A percentile compares a stretch with the other conserved stretches of the same genome.
Conservation (phyloP, 53 echinoderm and acorn worm genomes). For the Hippasteria phrygiana region DNA sequence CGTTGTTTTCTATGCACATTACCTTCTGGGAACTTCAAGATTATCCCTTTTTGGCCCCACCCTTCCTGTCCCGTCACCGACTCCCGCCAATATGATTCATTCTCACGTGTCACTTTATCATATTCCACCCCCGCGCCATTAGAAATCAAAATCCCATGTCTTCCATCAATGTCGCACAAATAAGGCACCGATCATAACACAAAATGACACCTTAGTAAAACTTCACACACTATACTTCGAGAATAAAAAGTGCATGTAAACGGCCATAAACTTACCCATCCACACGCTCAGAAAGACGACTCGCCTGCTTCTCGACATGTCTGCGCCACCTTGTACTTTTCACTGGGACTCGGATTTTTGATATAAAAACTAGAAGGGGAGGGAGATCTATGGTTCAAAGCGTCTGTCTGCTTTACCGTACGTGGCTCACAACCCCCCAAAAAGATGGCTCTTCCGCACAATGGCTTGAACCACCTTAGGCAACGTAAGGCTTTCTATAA, state of each 20-base stretch:
- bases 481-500: neutral
- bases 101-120: neutral
- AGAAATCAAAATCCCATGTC: neutral
- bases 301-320: slow-evolving; percentile 10
- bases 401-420: neutral
- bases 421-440: neutral
- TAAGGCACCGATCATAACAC: too few species aligned
- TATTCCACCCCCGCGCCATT: neutral
- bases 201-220: too few species aligned
- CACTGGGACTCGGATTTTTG: neutral
- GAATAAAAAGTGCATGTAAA: neutral
- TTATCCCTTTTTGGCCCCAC: neutral
- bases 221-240: neutral
- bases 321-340: slow-evolving; percentile 3
- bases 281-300: slow-evolving; percentile 9
- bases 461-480: neutral
- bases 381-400: neutral
- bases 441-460: slow-evolving; percentile 17
- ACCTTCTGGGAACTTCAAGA: neutral
- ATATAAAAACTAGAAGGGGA: slow-evolving; percentile 2
- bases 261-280: slow-evolving; percentile 45
- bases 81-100: slow-evolving; percentile 4
- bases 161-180: neutral
- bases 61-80: slow-evolving; percentile 28
- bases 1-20: too few species aligned